Base-by-base conservation (phyloP, 2,888 invertebrate species). In the Thera obeliscata region DNA sequence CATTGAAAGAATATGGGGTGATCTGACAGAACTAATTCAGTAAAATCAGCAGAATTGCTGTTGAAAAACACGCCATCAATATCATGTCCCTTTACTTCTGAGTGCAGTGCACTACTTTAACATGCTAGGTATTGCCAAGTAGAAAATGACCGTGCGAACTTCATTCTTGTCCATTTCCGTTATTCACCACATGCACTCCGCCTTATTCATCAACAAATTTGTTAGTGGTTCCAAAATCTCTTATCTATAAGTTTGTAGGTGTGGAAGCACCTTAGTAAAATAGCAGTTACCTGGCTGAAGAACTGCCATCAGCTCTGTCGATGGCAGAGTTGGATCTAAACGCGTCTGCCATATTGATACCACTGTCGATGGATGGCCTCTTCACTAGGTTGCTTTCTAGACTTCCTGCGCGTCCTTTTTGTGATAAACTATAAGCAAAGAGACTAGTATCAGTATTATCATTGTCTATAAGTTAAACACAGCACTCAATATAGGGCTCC, bases 281-380 rank as follows among this genome's bases (percentile, higher is more conserved):
- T 46, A n/a, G n/a, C 0, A 46, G 76, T 79, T 87, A 94, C 89
- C 94, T 91, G 62, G 94, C 88, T 35, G 94, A 12, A 4, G 49
- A 87, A 72, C 88, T 94, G 65, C 90, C 88, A 46, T 91, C 93
- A 50, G 83, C 76, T 70, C 87, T 92, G 62, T 93, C 93, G 41
- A 88, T 89, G 36, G 88, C 88, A 3, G 93, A 91, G 76, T 78
- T 94, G 74, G 88, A 95, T 87, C 84, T 92, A 67, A 93, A 93
- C 0, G 93, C 91, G 46, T 93, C 93, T 0, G 93, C 95, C 95
- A 97, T 95, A 76, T 97, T 96, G 74, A 97, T 97, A 9, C 97
- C 97, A 78, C 96, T 97, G 80, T 97, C 97, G 52, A 97, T 95
- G 0, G 97, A 97, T 0, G 97, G 96, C 61, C 96, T 91, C 81